Conservation (phyloP, 2,113 vertebrate genomes). For the Carassius carassius region DNA sequence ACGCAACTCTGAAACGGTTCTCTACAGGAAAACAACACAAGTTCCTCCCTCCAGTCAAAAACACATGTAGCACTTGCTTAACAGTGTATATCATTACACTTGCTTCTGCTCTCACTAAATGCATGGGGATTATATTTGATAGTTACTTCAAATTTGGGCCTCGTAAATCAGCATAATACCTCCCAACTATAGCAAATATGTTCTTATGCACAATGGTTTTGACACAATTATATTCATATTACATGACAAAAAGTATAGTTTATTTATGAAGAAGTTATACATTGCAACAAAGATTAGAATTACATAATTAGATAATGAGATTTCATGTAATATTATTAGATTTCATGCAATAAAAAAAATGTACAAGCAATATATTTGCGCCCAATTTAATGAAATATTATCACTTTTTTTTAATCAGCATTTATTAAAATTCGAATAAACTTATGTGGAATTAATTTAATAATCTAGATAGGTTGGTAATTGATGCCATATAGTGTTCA, state of each 20-base stretch:
- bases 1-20: background rate
- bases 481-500: conserved; percentile 71
- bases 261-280: background rate
- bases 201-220: conserved; percentile 23
- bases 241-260: background rate
- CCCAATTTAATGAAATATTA: background rate
- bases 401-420: background rate
- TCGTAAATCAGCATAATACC: background rate
- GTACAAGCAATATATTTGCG: background rate
- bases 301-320: too few species aligned
- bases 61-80: conserved; percentile 2
- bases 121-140: background rate
- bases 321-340: background rate
- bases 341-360: background rate
- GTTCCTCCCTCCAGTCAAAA: background rate
- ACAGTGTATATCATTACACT: background rate
- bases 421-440: background rate
- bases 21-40: background rate
- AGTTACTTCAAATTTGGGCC: background rate
- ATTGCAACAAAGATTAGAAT: background rate
- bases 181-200: background rate
- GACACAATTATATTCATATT: background rate
- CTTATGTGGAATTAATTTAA: background rate
- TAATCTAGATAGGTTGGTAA: background rate
- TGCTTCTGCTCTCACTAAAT: conserved; percentile 6